Conservation (phyloP, 2,888 invertebrate species). For the Diloba caeruleocephala region DNA sequence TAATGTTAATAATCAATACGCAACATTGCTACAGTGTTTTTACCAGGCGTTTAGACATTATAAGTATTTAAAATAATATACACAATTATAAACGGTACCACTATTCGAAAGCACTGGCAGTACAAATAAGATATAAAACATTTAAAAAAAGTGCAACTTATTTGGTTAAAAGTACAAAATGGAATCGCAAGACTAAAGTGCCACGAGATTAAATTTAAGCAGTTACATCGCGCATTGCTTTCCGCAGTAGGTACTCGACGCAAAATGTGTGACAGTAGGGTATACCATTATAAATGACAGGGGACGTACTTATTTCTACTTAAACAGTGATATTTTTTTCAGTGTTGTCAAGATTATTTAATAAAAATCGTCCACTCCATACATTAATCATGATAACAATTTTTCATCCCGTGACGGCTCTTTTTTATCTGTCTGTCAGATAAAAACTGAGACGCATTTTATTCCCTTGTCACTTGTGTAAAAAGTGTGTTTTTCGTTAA, state of each 20-base stretch:
- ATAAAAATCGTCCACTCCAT: constrained; percentile 22
- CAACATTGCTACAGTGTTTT: constrained; percentile 41
- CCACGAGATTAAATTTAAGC: no score
- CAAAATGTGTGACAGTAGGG: no score
- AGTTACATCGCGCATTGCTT: no score
- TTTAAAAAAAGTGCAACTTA: constrained; percentile 3
- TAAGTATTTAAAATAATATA: no score
- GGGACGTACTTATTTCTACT: neutral
- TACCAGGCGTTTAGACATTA: constrained; percentile 27
- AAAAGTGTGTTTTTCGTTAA: constrained; percentile 18
- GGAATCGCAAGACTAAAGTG: neutral
- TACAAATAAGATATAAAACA: constrained; percentile 13
- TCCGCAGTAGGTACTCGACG: no score
- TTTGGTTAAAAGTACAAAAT: constrained; percentile 2
- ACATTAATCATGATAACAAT: constrained; percentile 44
- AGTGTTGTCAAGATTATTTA: constrained; percentile 24
- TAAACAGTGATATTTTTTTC: constrained; percentile 1
- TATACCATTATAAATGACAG: no score
- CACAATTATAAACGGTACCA: no score
- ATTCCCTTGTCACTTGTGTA: constrained; percentile 40
- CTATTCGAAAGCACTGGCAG: constrained; percentile 22
- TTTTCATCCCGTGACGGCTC: constrained; percentile 33
- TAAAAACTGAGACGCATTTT: constrained; percentile 39
- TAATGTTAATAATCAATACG: constrained; percentile 13
- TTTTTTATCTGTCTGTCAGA: constrained; percentile 35